Conservation (phyloP, 2,888 invertebrate species). For the Hirtodrosophila histrioides region DNA sequence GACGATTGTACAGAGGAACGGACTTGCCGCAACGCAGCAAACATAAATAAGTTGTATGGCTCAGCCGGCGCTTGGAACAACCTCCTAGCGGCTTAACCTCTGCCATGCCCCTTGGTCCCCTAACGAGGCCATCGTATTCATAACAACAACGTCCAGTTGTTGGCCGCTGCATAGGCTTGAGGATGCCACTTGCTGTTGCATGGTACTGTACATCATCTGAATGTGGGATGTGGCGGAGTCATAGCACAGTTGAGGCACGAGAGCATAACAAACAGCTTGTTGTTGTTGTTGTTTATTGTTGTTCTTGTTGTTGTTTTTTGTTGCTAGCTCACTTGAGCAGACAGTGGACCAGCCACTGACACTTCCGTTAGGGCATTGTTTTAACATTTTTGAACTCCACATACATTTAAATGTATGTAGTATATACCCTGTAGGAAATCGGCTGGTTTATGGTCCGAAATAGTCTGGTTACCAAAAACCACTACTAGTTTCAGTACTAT, state of each 20-base stretch:
- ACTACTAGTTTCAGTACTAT: too few relatives aligned
- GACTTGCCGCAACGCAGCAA: slow-evolving; percentile 52
- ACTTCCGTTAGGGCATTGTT: slow-evolving; percentile 73
- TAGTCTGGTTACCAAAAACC: too few relatives aligned
- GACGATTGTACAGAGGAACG: slow-evolving; percentile 36
- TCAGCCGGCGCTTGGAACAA: slow-evolving; percentile 49
- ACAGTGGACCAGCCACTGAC: slow-evolving; percentile 67
- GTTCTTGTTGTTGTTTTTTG: slow-evolving; percentile 26
- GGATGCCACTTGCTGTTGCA: slow-evolving; percentile 34
- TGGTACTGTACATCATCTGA: slow-evolving; percentile 50
- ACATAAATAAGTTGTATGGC: slow-evolving; percentile 74
- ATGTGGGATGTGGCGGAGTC: slow-evolving; percentile 35
- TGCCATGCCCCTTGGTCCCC: slow-evolving; percentile 2
- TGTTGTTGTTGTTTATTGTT: slow-evolving; percentile 50
- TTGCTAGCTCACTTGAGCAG: slow-evolving; percentile 58
- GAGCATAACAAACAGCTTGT: slow-evolving; percentile 69
- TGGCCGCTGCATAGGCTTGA: slow-evolving; percentile 36
- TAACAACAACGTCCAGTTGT: slow-evolving; percentile 41
- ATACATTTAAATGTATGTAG: neutral
- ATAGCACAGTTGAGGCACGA: slow-evolving; percentile 41
- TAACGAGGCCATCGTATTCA: slow-evolving; percentile 60
- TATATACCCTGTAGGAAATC: too few relatives aligned
- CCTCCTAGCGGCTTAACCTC: slow-evolving; percentile 41
- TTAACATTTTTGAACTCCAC: slow-evolving; percentile 43
- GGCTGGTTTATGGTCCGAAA: too few relatives aligned